These are phyloP conservation scores for Callionymus lyra DNA, from an alignment of 2,113 vertebrate genomes.

Conservation along the genomic window DNA sequence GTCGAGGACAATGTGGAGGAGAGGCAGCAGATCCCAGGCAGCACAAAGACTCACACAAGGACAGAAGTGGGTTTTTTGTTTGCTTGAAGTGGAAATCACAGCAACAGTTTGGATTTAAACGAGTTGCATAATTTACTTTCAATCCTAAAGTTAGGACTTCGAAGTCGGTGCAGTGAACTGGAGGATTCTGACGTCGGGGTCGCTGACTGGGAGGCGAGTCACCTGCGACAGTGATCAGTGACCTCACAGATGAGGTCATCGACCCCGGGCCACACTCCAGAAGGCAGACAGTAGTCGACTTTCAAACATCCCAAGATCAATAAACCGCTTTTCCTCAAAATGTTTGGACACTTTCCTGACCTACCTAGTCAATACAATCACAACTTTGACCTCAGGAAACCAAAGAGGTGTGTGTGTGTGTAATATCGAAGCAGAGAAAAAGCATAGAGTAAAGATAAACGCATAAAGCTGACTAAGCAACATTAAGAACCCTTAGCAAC, in stretches of 20 bases:
- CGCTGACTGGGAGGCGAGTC: conserved; percentile 26
- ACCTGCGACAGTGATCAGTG: conserved; percentile 18
- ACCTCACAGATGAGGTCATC: conserved; percentile 7
- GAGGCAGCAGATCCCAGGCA: conserved; percentile 33
- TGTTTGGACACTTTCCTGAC: too few species aligned
- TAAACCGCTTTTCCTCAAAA: too few species aligned
- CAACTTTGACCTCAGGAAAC: too few species aligned
- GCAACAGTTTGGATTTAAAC: too few species aligned
- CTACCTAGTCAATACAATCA: too few species aligned
- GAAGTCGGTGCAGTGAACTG: background rate
- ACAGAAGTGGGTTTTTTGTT: background rate
- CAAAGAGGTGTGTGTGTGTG: too few species aligned
- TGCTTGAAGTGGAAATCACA: background rate
- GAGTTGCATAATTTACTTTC: background rate
- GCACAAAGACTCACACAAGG: conserved; percentile 12
- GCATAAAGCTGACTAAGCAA: too few species aligned
- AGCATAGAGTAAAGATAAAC: too few species aligned
- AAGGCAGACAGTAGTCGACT: too few species aligned
- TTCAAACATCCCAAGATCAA: too few species aligned
- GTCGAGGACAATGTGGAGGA: conserved; percentile 55
- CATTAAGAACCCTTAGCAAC: too few species aligned
- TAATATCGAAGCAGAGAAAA: too few species aligned
- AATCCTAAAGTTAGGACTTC: background rate
- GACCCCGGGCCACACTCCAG: conserved; percentile 1
- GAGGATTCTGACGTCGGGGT: conserved; percentile 1